Evolutionary conservation across 2,888 invertebrate genomes (phyloP).

Genomic region (Lochmaea capreae): DNA sequence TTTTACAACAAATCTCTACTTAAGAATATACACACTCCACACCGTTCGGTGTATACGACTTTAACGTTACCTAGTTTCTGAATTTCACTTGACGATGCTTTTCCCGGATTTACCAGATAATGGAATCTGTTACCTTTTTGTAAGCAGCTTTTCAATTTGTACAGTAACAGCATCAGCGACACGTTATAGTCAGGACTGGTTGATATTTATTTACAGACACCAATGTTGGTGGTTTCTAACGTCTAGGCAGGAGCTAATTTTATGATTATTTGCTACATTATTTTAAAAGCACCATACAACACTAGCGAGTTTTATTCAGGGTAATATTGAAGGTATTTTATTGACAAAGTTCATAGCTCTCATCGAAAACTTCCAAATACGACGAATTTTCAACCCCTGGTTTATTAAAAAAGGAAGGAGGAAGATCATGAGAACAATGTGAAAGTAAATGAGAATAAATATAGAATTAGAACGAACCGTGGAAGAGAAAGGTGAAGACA

Average conservation of each 20-base stretch:
- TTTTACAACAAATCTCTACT: slow-evolving; percentile 7
- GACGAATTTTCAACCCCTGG: no score
- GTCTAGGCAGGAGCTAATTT: no score
- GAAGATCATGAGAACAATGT: no score
- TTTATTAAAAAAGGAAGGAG: no score
- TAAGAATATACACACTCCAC: slow-evolving; percentile 12
- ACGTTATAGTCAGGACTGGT: background rate
- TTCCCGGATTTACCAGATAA: slow-evolving; percentile 25
- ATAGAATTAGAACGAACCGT: no score
- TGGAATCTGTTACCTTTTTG: slow-evolving; percentile 25
- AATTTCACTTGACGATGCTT: slow-evolving; percentile 24
- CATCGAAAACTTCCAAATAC: no score
- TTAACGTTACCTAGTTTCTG: slow-evolving; percentile 19
- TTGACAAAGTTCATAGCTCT: no score
- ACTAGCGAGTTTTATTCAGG: background rate
- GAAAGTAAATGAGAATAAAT: no score
- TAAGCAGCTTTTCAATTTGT: slow-evolving; percentile 32
- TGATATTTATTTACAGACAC: background rate
- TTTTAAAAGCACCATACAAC: background rate
- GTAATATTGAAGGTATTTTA: no score
- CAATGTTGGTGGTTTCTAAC: no score
- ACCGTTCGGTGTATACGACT: background rate
- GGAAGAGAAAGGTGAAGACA: no score
- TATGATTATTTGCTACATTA: background rate
- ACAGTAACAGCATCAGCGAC: slow-evolving; percentile 1